Base-by-base conservation (phyloP, 1,140 invertebrate species). In the Dreissena polymorpha region DNA sequence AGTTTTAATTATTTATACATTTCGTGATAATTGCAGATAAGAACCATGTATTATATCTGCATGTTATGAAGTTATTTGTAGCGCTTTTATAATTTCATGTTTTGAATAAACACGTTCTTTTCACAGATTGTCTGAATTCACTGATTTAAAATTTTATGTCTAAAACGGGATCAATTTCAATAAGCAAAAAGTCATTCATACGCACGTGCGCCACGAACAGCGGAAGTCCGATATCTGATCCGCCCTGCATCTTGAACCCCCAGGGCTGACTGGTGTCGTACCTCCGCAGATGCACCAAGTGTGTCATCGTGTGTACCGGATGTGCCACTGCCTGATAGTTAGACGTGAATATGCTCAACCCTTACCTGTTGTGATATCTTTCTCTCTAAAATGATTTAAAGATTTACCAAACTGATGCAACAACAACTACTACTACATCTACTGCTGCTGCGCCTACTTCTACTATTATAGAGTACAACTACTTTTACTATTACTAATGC, bases 201-300 rank as follows among this genome's bases (percentile, higher is more conserved):
- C 93, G 95, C 94, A 99, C 98, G 96, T 98, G 98, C 92, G 98
- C 97, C 57, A 99, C 96, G 88, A 97, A 95, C 65, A 99, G 94
- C 2, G 98, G 97, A 82, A 96, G 95, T 78, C 96, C 96, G 89
- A 97, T 98, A 94, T 99, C 97, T 91, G 96, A 96, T 39, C 98
- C 98, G 67, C 98, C 98, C 93, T 98, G 97, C 83, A 99, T 95
- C 87, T 98, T 95, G 93, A 99, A 99, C 84, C 98, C 98, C 96
- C 98, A 97, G 86, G 97, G 96, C 50, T 93, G 93, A 86, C 96
- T 95, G 55, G 96, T 95, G 90, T 98, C 86, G 55, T 85, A 85
- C 96, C 88, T 75, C 63, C 88, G 71, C 8, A 91, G 83, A 27
- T 86, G 73, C 18, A 90, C 64, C n/a, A 60, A 10, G 23, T 21